Evolutionary conservation across 2,113 vertebrate species (phyloP).

Genomic region (Stomatorhinus ivindoensis): DNA sequence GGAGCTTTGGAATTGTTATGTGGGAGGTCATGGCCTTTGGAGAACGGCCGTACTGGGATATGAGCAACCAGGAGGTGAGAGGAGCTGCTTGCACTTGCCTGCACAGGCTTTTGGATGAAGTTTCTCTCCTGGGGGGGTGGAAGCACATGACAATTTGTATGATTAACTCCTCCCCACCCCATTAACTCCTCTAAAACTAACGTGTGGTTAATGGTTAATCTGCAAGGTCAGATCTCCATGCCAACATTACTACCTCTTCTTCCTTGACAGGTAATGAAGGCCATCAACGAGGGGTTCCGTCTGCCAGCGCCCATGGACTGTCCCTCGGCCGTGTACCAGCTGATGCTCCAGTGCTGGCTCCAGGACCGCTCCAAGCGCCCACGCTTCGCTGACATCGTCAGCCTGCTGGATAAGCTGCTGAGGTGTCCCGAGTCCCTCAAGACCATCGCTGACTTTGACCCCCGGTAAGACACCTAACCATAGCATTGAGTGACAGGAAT

Average conservation of each 20-base stretch:
- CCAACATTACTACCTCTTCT: not conserved
- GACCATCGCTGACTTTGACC: constrained; percentile 83
- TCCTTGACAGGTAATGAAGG: constrained; percentile 84
- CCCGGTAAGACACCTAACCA: constrained; percentile 61
- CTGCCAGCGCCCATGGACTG: constrained; percentile 89
- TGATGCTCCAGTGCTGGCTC: constrained; percentile 95
- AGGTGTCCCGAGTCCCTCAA: constrained; percentile 79
- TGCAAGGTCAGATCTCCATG: not conserved
- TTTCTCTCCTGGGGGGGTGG: not conserved
- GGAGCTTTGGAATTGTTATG: constrained; percentile 97
- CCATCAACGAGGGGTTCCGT: constrained; percentile 89
- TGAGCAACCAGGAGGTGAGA: constrained; percentile 79
- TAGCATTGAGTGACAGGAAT: not conserved
- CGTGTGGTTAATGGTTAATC: not conserved
- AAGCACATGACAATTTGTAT: not conserved
- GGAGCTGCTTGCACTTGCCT: not conserved
- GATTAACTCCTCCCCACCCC: not conserved
- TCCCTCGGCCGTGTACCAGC: constrained; percentile 86
- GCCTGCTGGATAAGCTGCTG: constrained; percentile 88
- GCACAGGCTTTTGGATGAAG: not conserved
- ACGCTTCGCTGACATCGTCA: constrained; percentile 80
- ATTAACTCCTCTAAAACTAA: not conserved
- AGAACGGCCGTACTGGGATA: constrained; percentile 94
- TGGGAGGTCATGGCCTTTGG: constrained; percentile 97
- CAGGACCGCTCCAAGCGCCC: constrained; percentile 81